Base-by-base conservation (phyloP, 1,140 invertebrate species). In the Bombus consobrinus region DNA sequence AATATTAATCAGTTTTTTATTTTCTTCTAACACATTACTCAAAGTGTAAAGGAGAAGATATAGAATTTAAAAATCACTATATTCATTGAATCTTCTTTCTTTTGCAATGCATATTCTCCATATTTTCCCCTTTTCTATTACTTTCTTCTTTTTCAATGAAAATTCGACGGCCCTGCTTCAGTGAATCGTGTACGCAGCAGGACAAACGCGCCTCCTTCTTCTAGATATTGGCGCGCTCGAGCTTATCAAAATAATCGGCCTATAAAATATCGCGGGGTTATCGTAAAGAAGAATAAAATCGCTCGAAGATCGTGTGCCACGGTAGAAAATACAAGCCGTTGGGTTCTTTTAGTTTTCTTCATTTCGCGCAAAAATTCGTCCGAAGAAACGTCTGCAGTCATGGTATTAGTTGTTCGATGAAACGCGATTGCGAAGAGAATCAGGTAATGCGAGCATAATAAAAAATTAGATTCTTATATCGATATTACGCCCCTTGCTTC, bases 361-460 rank as follows among this genome's bases (percentile, higher is more conserved):
- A 39, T 41, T 41, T 74, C 2, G 8, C 37, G 53, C 37, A 64
- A 86, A 76, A 57, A 72, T 75, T 81, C 57, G 32, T 66, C 32
- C 34, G 47, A 68, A 53, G 34, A 32, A 59, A 74, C 5, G 39
- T 39, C 37, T 79, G 77, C 86, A 78, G 64, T 77, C 57, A 66
- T 78, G 39, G 62, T 69, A 47, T 43, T 74, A 28, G 39, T 78
- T 43, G 12, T 89, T 85, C 37, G 82, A 87, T 87, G 34, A 87
- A 91, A 91, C 85, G 81, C 82, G 80, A 88, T 85, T 88, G 86
- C 84, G 88, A 82, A 88, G 89, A 91, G 88, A 92, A 89, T 90
- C 89, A 90, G 85, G 88, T 91, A 88, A 88, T 87, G 87, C 91
- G 82, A 90, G 87, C 83, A 87, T 41, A 34, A 90, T 90, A 91